Percentiles rank a stretch among this genome's conserved stretches.
Evolutionary conservation across 1,140 invertebrate species (phyloP).

Genomic region (Phymorhynchus buccinoides): DNA sequence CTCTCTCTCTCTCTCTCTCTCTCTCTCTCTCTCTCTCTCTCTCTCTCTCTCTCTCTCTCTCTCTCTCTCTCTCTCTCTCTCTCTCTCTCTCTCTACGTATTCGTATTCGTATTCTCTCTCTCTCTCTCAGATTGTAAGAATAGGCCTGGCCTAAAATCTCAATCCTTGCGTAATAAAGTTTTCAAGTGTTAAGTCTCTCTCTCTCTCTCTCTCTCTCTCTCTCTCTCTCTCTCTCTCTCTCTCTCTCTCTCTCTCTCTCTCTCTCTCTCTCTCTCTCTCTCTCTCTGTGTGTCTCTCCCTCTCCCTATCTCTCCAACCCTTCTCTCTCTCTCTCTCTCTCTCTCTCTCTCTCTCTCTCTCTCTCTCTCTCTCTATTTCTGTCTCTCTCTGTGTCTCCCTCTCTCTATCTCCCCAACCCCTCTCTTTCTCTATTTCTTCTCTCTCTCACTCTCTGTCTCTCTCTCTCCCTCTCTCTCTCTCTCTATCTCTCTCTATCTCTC

Average conservation of each 20-base stretch:
- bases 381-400: background rate
- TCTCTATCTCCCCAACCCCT: background rate
- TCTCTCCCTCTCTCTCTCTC: background rate
- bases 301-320: background rate
- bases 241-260: constrained; percentile 21
- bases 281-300: background rate
- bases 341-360: too few species aligned
- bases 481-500: background rate
- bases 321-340: background rate
- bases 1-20: background rate
- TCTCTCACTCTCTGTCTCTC: constrained; percentile 19
- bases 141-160: too few species aligned
- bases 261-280: constrained; percentile 5
- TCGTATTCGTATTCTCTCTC: background rate
- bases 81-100: background rate
- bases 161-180: too few species aligned
- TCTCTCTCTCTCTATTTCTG: background rate
- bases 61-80: background rate
- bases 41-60: background rate
- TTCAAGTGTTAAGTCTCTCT: too few species aligned
- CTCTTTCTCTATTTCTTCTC: background rate
- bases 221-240: constrained; percentile 16
- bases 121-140: too few species aligned
- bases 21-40: background rate
- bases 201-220: background rate